These are phyloP conservation scores for Colostygia pectinataria DNA, from an alignment of 2,888 invertebrate species.

Conservation along the genomic window DNA sequence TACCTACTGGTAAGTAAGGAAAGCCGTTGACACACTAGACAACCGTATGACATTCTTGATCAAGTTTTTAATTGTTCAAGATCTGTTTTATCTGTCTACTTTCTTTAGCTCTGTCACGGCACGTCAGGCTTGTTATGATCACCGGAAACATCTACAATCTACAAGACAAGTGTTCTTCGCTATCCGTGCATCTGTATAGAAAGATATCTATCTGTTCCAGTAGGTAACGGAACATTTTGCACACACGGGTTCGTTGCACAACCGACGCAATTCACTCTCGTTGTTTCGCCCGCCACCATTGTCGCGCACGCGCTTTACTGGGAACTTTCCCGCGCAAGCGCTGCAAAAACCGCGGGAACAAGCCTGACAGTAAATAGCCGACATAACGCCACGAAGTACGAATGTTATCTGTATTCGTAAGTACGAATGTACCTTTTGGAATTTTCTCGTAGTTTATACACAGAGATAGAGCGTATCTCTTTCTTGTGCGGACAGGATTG, in stretches of 20 bases:
- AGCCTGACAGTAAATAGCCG: slow-evolving; percentile 71
- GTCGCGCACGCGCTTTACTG: slow-evolving; percentile 77
- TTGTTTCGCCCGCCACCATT: slow-evolving; percentile 66
- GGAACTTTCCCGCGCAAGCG: slow-evolving; percentile 79
- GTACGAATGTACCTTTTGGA: slow-evolving; percentile 55
- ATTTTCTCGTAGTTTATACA: slow-evolving; percentile 60
- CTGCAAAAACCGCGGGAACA: slow-evolving; percentile 81
- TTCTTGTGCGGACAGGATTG: no score
- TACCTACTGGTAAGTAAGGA: no score
- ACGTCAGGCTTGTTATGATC: slow-evolving; percentile 16
- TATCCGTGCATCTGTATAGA: slow-evolving; percentile 47
- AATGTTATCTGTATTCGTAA: slow-evolving; percentile 74
- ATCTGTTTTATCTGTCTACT: slow-evolving; percentile 1
- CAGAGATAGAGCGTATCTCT: no score
- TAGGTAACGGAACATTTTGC: slow-evolving; percentile 77
- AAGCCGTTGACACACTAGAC: no score
- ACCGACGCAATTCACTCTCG: slow-evolving; percentile 74
- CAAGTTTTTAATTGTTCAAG: not conserved
- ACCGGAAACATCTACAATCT: slow-evolving; percentile 41
- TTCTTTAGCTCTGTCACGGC: slow-evolving; percentile 7
- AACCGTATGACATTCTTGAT: no score
- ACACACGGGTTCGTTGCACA: slow-evolving; percentile 71
- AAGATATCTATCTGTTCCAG: slow-evolving; percentile 53
- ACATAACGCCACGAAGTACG: slow-evolving; percentile 76
- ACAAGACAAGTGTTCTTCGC: slow-evolving; percentile 54